These are phyloP conservation scores for Ophion costatus DNA, from an alignment of 2,888 invertebrate genomes.

Conservation along the genomic window DNA sequence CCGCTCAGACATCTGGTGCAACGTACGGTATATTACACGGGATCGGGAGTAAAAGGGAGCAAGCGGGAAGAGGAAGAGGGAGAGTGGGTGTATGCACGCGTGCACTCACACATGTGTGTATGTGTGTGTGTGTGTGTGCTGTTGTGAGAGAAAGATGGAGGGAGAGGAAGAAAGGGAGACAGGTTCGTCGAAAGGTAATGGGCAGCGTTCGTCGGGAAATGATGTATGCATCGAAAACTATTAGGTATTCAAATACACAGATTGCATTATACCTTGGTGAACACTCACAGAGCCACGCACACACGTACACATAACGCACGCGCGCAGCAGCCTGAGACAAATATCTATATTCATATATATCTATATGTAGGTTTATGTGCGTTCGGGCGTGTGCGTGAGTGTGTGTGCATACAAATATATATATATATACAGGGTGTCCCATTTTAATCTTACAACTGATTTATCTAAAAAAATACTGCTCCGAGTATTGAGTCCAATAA, in stretches of 20 bases:
- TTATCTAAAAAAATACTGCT: no score
- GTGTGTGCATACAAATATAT: not conserved
- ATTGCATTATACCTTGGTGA: conserved; percentile 77
- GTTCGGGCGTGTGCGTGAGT: not conserved
- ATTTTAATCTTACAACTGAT: no score
- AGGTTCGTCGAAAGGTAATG: conserved; percentile 74
- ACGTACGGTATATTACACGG: conserved; percentile 31
- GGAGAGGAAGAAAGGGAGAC: conserved; percentile 40
- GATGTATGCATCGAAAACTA: conserved; percentile 82
- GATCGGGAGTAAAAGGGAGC: no score
- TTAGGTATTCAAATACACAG: conserved; percentile 81
- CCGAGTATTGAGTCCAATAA: no score
- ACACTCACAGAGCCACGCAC: conserved; percentile 14
- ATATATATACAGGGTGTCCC: no score
- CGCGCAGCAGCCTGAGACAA: no score
- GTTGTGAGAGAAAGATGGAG: not conserved
- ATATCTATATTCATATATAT: not conserved
- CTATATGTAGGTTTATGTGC: not conserved
- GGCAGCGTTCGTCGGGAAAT: conserved; percentile 75
- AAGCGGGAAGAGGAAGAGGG: no score
- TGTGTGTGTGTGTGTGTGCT: no score
- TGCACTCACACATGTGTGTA: no score
- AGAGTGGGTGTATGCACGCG: no score
- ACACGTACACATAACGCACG: not conserved
- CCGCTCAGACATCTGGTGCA: conserved; percentile 47